Base-by-base conservation (phyloP, 2,888 invertebrate species). In the Phalera bucephala region DNA sequence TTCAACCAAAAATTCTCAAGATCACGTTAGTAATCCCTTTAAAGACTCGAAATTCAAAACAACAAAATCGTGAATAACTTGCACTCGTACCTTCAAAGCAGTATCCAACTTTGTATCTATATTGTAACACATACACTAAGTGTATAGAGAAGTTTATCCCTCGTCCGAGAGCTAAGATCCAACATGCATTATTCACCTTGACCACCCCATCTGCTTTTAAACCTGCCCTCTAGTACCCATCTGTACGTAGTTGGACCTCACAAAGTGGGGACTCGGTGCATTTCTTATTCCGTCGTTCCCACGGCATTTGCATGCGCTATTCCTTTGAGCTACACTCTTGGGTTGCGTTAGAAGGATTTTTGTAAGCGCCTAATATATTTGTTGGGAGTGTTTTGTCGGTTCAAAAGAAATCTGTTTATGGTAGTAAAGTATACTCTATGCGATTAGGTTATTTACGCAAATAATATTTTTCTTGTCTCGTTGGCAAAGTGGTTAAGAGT, bases 141-240 rank as follows among this genome's bases (percentile, higher is more conserved):
- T 5, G 17, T 17, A 5, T 17, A 44, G 33, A 12, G 30, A 27
- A 52, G 44, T 52, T 40, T 54, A 51, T 46, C 38, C n/a, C 36
- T 38, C 23, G 40, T 39, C 33, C 36, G 34, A 31, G 33, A 33
- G 36, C 37, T 31, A 43, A 45, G 37, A 42, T 54, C 49, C 49
- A 47, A 15, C 46, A 57, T 64, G 54, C 51, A 64, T 64, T 58
- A 65, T 64, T 64, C 63, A 63, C 61, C 33, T 45, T 42, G 47
- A 22, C 39, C 31, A 33, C 21, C 37, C 38, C 50, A 39, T 40
- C 38, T 49, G 48, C 14, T 32, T 39, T 29, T 45, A 34, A 29
- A 23, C 23, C 36, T 12, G 23, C 11, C 19, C 26, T 23, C 36
- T 33, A 29, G 20, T n/a, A 21, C 21, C 23, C 30, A 30, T 34